Percentiles rank a stretch among this genome's conserved stretches.
Conservation (phyloP, 2,888 invertebrate species). For the Drosophila algonquin region DNA sequence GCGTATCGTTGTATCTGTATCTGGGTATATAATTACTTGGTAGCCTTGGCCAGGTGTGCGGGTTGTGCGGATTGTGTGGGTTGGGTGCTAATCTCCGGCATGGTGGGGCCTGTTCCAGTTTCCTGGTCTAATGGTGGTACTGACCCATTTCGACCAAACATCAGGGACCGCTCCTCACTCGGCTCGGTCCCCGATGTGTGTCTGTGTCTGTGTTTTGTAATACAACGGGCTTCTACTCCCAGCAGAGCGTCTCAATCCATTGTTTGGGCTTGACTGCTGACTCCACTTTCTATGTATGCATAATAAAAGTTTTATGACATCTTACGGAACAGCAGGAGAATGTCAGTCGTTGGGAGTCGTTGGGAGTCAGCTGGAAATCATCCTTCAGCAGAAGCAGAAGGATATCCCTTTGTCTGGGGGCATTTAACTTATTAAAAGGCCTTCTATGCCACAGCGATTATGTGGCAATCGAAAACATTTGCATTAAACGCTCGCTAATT, state of each 20-base stretch:
- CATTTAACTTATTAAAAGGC: constrained; percentile 51
- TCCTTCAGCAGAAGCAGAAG: neutral
- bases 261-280: neutral
- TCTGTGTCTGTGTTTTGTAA: constrained; percentile 21
- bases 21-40: neutral
- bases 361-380: constrained; percentile 4
- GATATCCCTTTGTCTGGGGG: constrained; percentile 15
- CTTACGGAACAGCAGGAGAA: neutral
- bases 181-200: constrained; percentile 27
- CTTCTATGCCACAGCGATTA: constrained; percentile 49
- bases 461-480: constrained; percentile 64
- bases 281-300: constrained; percentile 32
- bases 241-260: constrained; percentile 4
- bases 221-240: neutral
- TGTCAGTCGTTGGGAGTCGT: neutral
- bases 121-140: constrained; percentile 58
- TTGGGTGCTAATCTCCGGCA: constrained; percentile 57
- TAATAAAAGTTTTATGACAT: constrained; percentile 55
- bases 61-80: neutral
- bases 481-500: constrained; percentile 71
- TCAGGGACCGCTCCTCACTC: constrained; percentile 44
- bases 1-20: neutral
- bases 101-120: constrained; percentile 46
- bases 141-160: constrained; percentile 66
- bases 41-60: constrained; percentile 24